These are phyloP conservation scores for Hermaeophaga mercurialis DNA, from an alignment of 2,888 invertebrate genomes.

Conservation along the genomic window DNA sequence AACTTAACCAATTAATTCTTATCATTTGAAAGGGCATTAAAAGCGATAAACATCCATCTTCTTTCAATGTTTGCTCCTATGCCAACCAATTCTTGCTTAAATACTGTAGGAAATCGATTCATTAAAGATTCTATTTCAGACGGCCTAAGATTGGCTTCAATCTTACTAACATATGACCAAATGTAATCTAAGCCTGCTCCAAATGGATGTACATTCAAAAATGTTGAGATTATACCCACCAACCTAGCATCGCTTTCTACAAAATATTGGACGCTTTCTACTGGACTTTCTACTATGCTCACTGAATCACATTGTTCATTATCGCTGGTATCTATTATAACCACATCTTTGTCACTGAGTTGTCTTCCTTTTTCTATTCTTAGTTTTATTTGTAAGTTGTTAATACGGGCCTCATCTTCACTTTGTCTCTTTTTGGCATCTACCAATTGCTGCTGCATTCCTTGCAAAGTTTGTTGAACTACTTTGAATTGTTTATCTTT, in stretches of 20 bases:
- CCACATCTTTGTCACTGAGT: constrained; percentile 55
- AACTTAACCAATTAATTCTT: constrained; percentile 12
- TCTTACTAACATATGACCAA: constrained; percentile 86
- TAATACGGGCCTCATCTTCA: constrained; percentile 62
- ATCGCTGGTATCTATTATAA: constrained; percentile 59
- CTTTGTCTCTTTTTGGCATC: constrained; percentile 62
- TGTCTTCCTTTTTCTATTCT: constrained; percentile 33
- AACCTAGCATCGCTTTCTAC: constrained; percentile 72
- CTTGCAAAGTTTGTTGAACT: constrained; percentile 68
- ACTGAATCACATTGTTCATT: constrained; percentile 49
- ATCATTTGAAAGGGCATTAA: constrained; percentile 47
- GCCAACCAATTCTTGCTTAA: constrained; percentile 77
- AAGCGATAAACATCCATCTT: constrained; percentile 86
- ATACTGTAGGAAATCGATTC: constrained; percentile 78
- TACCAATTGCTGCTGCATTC: constrained; percentile 66
- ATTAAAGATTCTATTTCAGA: constrained; percentile 79
- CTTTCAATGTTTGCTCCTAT: constrained; percentile 86
- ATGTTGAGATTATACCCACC: constrained; percentile 87
- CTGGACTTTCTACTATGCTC: constrained; percentile 49
- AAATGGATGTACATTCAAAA: constrained; percentile 90
- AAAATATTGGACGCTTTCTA: constrained; percentile 48
- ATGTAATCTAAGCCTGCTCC: constrained; percentile 91
- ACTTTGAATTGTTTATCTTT: constrained; percentile 85
- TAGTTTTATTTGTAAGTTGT: constrained; percentile 57
- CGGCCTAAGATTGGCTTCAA: constrained; percentile 73